Evolutionary conservation across 1,140 invertebrate species (phyloP), one percentile per base, ranked within the genome.

Genomic region (Panulirus ornatus): DNA sequence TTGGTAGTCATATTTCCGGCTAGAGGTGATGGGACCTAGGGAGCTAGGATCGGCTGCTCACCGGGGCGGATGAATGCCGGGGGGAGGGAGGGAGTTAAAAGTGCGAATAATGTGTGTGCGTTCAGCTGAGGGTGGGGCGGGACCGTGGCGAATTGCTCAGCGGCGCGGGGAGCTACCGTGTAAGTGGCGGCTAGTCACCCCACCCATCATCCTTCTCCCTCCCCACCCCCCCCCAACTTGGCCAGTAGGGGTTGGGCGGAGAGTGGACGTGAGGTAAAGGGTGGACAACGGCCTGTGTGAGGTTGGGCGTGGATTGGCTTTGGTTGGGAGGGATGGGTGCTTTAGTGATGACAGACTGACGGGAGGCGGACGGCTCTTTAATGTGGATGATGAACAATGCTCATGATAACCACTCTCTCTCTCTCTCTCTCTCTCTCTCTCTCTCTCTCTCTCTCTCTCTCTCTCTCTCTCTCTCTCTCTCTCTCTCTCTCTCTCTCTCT

Each of bases 81-180:
- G 19, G 16, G 54, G 86, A 22, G 63, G 27, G 1, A 40, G 87
- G 9, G 66, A 36, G 66, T 36, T 44, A 42, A 78, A 89, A 58
- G 54, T 34, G 79, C 38, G 87, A 70, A 83, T 88, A 88, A 88
- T 88, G 75, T 38, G 85, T 79, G 75, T 79, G 76, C 81, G 75
- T 88, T 19, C 11, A 51, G 73, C 30, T 58, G 34, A 51, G 78
- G 63, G 71, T 40, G 87, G 70, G 87, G 87, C 78, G 79, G 22
- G 36, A 47, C 87, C 87, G 70, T 84, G 81, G 79, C 87, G 63
- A 89, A 89, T 89, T 83, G 87, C 70, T 89, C 87, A 89, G 79
- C 76, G 87, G 79, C 11, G 79, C 79, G 87, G 66, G 9, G 30
- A 36, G 87, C 87, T 83, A 76, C 87, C 44, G 87, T 89, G 44